Evolutionary conservation across 2,113 vertebrate genomes (phyloP).

Genomic region (Quiscalus mexicanus): DNA sequence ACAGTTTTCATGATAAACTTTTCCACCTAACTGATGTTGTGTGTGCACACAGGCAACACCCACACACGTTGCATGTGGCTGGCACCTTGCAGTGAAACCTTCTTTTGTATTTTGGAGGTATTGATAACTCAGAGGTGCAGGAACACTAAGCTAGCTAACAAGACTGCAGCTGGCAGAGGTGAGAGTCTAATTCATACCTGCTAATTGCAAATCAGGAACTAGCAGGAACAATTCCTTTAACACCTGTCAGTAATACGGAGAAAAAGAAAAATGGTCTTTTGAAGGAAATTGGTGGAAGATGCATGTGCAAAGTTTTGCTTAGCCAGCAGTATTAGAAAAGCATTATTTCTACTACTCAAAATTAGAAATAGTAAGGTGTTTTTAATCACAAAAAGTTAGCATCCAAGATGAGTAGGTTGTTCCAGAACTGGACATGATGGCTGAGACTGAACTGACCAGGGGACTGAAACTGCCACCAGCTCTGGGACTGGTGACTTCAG

Average conservation of each 20-base stretch:
- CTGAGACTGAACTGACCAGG: background rate
- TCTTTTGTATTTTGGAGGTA: background rate
- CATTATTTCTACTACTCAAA: background rate
- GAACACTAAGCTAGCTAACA: background rate
- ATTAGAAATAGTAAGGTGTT: background rate
- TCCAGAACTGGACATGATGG: background rate
- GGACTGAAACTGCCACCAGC: background rate
- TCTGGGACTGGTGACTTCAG: background rate
- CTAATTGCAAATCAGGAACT: background rate
- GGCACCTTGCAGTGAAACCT: background rate
- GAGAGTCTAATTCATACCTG: background rate
- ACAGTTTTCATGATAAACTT: background rate
- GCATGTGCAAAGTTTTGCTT: background rate
- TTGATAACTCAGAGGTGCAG: accelerated
- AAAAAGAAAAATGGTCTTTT: background rate
- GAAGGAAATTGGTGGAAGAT: background rate
- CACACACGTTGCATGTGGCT: accelerated
- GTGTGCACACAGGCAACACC: too few species aligned
- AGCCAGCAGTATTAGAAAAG: background rate
- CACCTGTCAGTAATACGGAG: background rate
- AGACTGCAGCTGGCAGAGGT: background rate
- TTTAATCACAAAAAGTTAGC: background rate
- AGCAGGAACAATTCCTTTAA: background rate
- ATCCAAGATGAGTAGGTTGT: background rate
- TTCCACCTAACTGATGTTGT: background rate